Percentiles rank a stretch among this genome's conserved stretches.
Conservation (phyloP, 2,113 vertebrate genomes). For the Petromus typicus region DNA sequence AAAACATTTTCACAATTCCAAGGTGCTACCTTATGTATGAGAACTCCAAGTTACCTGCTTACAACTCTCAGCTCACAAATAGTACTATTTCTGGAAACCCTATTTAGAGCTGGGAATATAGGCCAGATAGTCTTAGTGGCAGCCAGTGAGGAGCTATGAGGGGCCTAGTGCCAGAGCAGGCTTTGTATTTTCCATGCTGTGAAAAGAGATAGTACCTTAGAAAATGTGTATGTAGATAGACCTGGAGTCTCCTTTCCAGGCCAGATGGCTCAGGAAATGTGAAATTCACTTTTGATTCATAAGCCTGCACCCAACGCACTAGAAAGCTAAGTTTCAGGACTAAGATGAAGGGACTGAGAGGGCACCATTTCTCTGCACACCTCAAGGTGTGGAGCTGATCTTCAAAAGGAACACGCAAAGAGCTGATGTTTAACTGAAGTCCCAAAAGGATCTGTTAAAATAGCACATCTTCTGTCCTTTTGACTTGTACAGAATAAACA, state of each 20-base stretch:
- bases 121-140: background rate
- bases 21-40: background rate
- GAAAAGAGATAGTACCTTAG: background rate
- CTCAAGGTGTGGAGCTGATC: background rate
- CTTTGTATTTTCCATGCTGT: background rate
- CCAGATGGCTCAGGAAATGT: background rate
- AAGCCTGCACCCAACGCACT: background rate
- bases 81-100: slow-evolving; percentile 64
- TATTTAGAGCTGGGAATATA: slow-evolving; percentile 48
- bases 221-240: background rate
- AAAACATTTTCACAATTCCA: background rate
- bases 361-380: background rate
- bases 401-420: background rate
- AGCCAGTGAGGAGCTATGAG: slow-evolving; percentile 5
- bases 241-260: background rate
- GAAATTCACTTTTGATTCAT: slow-evolving; percentile 49
- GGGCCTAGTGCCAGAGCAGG: background rate
- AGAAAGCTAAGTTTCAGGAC: slow-evolving; percentile 19
- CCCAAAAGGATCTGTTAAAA: background rate
- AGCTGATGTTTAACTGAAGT: background rate
- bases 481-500: slow-evolving; percentile 28
- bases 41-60: background rate
- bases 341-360: background rate
- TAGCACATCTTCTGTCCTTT: background rate
- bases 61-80: slow-evolving; percentile 5